phyloP scores from a whole-genome alignment of 1,140 invertebrate species.

The Aphelenchoides fujianensis region DNA sequence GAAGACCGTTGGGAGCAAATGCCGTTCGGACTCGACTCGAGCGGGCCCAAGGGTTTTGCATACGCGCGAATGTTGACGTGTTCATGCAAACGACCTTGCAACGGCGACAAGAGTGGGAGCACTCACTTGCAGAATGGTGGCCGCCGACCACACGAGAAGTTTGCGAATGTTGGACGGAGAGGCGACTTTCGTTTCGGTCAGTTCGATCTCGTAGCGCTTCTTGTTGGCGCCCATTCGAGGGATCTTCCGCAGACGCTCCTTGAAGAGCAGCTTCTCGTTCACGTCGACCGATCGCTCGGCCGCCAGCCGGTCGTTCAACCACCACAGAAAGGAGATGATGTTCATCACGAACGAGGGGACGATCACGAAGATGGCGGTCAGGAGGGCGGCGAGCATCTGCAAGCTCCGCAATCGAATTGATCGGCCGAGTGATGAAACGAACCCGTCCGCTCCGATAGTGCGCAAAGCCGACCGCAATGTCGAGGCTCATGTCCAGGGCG shows the following conservation, averaged over 20 bases:
- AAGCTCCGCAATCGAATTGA: constrained; percentile 20
- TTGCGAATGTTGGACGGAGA: not conserved
- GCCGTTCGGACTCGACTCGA: too few relatives aligned
- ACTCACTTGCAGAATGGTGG: constrained; percentile 22
- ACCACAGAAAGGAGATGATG: constrained; percentile 34
- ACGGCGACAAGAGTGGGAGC: too few relatives aligned
- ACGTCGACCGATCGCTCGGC: not conserved
- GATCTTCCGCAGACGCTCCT: constrained; percentile 5
- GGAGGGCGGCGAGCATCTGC: constrained; percentile 24
- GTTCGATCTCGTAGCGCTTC: constrained; percentile 13
- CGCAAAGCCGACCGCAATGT: constrained; percentile 21
- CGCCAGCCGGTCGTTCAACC: constrained; percentile 26
- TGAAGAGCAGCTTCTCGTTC: not conserved
- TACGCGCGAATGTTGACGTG: too few relatives aligned
- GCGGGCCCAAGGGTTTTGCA: too few relatives aligned
- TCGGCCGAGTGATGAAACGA: constrained; percentile 24
- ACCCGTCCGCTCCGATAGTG: constrained; percentile 25
- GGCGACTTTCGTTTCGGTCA: not conserved
- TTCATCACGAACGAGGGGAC: constrained; percentile 27
- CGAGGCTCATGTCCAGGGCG: constrained; percentile 24
- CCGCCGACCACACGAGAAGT: constrained; percentile 16
- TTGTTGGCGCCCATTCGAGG: not conserved
- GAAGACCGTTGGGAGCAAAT: too few relatives aligned
- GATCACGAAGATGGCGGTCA: constrained; percentile 23
- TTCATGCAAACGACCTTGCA: too few relatives aligned